A percentile compares a stretch with the other conserved stretches of the same genome.
Evolutionary conservation across 1,140 invertebrate species (phyloP).

Genomic region (Telenomus remus): DNA sequence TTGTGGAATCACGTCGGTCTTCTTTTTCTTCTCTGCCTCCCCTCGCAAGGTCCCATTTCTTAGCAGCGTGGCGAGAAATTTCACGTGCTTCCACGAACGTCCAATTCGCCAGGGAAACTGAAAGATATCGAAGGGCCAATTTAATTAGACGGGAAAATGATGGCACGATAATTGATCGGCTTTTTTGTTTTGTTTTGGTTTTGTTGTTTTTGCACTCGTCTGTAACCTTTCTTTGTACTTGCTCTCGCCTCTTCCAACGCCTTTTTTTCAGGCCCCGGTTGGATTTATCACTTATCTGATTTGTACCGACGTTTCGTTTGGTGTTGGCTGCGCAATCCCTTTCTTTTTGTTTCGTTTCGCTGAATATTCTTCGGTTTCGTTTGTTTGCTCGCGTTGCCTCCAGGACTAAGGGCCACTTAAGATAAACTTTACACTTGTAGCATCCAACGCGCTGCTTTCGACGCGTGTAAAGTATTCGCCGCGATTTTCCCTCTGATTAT

Average conservation of each 20-base stretch:
- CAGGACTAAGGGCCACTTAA: slow-evolving; percentile 39
- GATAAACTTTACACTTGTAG: slow-evolving; percentile 54
- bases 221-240: neutral
- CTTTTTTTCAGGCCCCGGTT: slow-evolving; percentile 1
- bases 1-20: slow-evolving; percentile 50
- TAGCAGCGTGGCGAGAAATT: slow-evolving; percentile 37
- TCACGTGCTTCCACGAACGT: slow-evolving; percentile 39
- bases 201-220: neutral
- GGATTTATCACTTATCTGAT: slow-evolving; percentile 54
- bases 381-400: slow-evolving; percentile 27
- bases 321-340: slow-evolving; percentile 40
- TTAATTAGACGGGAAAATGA: slow-evolving; percentile 36
- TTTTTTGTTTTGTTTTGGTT: neutral
- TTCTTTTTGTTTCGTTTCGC: slow-evolving; percentile 31
- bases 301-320: slow-evolving; percentile 46
- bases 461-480: slow-evolving; percentile 15
- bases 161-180: slow-evolving; percentile 23
- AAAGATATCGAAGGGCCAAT: neutral
- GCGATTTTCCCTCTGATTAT: neutral
- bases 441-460: slow-evolving; percentile 11
- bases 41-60: slow-evolving; percentile 31
- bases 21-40: slow-evolving; percentile 33
- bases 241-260: neutral
- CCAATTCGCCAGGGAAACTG: neutral
- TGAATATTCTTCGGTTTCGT: slow-evolving; percentile 33